A percentile compares a stretch with the other conserved stretches of the same genome.
Conservation (phyloP, 2,113 vertebrate genomes). For the Himantopus leucocephalus region DNA sequence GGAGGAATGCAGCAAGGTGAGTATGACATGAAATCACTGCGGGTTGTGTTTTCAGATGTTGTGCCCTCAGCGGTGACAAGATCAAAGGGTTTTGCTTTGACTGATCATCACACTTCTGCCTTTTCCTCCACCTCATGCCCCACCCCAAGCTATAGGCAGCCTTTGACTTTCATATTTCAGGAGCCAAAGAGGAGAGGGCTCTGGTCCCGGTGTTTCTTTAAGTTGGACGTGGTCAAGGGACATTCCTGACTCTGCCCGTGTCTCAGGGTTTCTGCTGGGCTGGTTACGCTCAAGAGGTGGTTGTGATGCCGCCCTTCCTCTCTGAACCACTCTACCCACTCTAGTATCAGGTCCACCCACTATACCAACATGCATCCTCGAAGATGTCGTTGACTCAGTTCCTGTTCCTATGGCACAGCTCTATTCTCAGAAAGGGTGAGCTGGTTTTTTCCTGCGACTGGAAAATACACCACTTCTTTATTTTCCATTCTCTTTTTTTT, state of each 20-base stretch:
- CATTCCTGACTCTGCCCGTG: fast-evolving
- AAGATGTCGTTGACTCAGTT: constrained; percentile 28
- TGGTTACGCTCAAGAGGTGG: neutral
- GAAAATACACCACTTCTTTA: neutral
- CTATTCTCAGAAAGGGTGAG: constrained; percentile 33
- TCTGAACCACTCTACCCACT: neutral
- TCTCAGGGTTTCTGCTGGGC: neutral
- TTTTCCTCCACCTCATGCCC: neutral
- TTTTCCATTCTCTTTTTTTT: neutral
- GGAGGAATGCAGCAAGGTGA: neutral
- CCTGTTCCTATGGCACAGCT: constrained; percentile 26
- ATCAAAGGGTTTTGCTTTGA: neutral
- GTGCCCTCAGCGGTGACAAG: neutral
- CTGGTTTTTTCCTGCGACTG: neutral
- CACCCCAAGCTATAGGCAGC: neutral
- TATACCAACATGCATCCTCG: neutral
- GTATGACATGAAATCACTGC: fast-evolving
- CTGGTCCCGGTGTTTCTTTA: neutral
- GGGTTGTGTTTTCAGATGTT: neutral
- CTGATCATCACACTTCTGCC: neutral
- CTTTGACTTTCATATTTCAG: neutral
- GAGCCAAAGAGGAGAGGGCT: neutral
- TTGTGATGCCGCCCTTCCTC: neutral
- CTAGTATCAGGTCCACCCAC: neutral
- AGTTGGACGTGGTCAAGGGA: neutral